These are phyloP conservation scores for Oxytorus armatus DNA, from an alignment of 2,888 invertebrate species.

Conservation along the genomic window DNA sequence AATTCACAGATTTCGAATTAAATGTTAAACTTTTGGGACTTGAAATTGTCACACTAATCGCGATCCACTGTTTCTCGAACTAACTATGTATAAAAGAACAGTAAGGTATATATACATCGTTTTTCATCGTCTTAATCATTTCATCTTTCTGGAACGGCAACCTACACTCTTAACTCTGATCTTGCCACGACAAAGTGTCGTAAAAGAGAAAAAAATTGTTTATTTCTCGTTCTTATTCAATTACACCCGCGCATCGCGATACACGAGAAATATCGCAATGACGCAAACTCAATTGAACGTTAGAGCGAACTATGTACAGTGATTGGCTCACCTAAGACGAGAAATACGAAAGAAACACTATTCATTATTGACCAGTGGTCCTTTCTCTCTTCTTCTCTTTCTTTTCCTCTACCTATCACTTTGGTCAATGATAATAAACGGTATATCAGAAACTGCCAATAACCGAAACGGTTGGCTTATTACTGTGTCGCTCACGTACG, in stretches of 20 bases:
- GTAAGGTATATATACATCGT: too few relatives aligned
- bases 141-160: background rate
- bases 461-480: background rate
- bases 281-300: slow-evolving; percentile 18
- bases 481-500: slow-evolving; percentile 26
- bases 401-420: background rate
- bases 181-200: background rate
- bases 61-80: background rate
- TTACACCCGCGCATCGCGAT: slow-evolving; percentile 42
- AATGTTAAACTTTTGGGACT: background rate
- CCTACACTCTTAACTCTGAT: background rate
- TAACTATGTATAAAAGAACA: too few relatives aligned
- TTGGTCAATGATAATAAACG: too few relatives aligned
- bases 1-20: too few relatives aligned
- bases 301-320: slow-evolving; percentile 14
- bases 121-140: background rate
- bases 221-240: slow-evolving; percentile 24
- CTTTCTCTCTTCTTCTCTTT: slow-evolving; percentile 2
- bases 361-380: slow-evolving; percentile 10
- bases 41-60: background rate
- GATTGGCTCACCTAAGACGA: slow-evolving; percentile 13
- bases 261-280: slow-evolving; percentile 20
- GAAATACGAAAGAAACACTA: slow-evolving; percentile 4
- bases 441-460: slow-evolving; percentile 3
- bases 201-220: slow-evolving; percentile 13